Evolutionary conservation across 2,888 invertebrate genomes (phyloP).

Genomic region (Callinectes sapidus): DNA sequence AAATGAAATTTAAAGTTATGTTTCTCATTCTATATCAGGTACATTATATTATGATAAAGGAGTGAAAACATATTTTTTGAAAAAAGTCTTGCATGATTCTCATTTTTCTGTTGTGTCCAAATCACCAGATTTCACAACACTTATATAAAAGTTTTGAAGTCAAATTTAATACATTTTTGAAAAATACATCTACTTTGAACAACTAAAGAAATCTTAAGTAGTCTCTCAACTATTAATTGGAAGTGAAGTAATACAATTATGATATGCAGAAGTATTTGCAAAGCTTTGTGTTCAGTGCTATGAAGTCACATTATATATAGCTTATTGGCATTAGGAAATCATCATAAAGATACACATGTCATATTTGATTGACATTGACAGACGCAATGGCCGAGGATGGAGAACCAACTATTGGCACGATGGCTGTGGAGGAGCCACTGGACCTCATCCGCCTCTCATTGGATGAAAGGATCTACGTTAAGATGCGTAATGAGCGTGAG

Average conservation of each 20-base stretch:
- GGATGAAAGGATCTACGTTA: slow-evolving; percentile 98
- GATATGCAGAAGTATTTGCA: not conserved
- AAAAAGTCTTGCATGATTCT: not conserved
- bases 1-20: not conserved
- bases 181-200: no score
- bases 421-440: slow-evolving; percentile 93
- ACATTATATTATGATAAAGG: not conserved
- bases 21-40: not conserved
- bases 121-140: not conserved
- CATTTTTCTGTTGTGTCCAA: not conserved
- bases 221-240: no score
- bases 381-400: slow-evolving; percentile 71
- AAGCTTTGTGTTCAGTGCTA: not conserved
- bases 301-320: not conserved
- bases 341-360: not conserved
- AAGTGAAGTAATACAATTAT: no score
- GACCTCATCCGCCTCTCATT: slow-evolving; percentile 92
- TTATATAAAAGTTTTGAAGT: no score
- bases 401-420: slow-evolving; percentile 81
- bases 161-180: no score
- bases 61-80: not conserved
- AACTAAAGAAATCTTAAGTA: no score
- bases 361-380: not conserved
- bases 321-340: not conserved
- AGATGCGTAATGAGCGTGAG: slow-evolving; percentile 99